Base-by-base conservation (phyloP, 2,888 invertebrate species). In the Onchidella celtica region DNA sequence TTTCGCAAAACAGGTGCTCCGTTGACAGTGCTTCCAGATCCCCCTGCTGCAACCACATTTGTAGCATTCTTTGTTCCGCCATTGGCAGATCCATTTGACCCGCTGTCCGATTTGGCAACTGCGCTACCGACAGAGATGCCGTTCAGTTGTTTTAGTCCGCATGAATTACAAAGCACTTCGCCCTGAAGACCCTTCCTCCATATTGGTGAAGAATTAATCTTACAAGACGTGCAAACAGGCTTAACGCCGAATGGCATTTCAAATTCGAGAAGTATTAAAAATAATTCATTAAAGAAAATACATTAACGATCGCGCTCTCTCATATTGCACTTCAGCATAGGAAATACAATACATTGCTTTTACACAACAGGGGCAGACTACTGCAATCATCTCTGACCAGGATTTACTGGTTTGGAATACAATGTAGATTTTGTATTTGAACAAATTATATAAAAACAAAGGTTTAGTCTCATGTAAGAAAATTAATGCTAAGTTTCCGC, bases 121-220 rank as follows among this genome's bases (percentile, higher is more conserved):
- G 36, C n/a, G 32, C 32, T 32, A 0, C 32, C 63, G 14, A 75
- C 24, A 61, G 78, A 70, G n/a, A 68, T 24, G 11, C 87, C 87
- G 61, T 81, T 83, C 57, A 82, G 78, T 84, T 95, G 95, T 84
- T 90, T 90, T 29, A 87, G 81, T 55, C 95, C 95, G 91, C 97
- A 97, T 75, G 95, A 95, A 90, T 96, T 95, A 90, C 97, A 97
- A 29, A 92, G 75, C 85, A 97, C 95, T 91, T 96, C 96, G 0
- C 96, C 96, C 88, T 95, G 95, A 83, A 96, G 96, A 0, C 95
- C 95, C 84, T 95, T 95, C 34, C 96, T 95, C 97, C 97, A 97
- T 82, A 97, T 94, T 17, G 96, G 86, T 1, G 91, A 90, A 14
- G 83, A 85, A 27, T 87, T 88, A 14, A 87, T 84, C 72, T 89